These are phyloP conservation scores for Nemoura dubitans DNA, from an alignment of 2,888 invertebrate species.

Conservation along the genomic window DNA sequence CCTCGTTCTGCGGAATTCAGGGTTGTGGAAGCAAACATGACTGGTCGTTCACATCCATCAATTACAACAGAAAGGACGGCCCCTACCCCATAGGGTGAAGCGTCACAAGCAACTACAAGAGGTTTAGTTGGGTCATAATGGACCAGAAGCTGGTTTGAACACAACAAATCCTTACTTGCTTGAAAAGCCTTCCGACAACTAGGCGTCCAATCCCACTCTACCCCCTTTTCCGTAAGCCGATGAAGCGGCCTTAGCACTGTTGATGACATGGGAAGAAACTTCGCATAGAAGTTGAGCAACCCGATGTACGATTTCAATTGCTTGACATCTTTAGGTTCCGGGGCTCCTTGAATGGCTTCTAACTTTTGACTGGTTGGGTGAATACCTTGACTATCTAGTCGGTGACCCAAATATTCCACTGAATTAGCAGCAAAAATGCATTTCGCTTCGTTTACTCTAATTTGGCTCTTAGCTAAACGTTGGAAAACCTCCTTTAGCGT, in stretches of 20 bases:
- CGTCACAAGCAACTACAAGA: constrained; percentile 19
- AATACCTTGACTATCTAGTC: not conserved
- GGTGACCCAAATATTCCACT: constrained; percentile 52
- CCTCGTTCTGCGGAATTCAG: not conserved
- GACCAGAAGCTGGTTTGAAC: not conserved
- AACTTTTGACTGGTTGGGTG: not conserved
- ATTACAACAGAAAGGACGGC: not conserved
- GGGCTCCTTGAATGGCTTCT: constrained; percentile 4
- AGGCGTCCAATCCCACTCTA: not conserved
- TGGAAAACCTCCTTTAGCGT: constrained; percentile 42
- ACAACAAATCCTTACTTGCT: not conserved
- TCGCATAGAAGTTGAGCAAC: constrained; percentile 23
- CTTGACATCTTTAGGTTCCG: constrained; percentile 9
- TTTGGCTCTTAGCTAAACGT: constrained; percentile 50
- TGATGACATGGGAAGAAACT: constrained; percentile 17
- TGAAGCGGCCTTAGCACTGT: not conserved
- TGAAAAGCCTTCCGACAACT: constrained; percentile 13
- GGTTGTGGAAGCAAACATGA: constrained; percentile 25
- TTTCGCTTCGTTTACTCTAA: constrained; percentile 52
- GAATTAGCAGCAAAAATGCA: constrained; percentile 52
- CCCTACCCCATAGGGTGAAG: no score
- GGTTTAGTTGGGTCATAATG: constrained; percentile 2
- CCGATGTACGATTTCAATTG: constrained; percentile 22
- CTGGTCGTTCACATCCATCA: not conserved
- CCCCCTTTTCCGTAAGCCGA: not conserved